These are phyloP conservation scores for Meganola albula DNA, from an alignment of 2,888 invertebrate species.

Conservation along the genomic window DNA sequence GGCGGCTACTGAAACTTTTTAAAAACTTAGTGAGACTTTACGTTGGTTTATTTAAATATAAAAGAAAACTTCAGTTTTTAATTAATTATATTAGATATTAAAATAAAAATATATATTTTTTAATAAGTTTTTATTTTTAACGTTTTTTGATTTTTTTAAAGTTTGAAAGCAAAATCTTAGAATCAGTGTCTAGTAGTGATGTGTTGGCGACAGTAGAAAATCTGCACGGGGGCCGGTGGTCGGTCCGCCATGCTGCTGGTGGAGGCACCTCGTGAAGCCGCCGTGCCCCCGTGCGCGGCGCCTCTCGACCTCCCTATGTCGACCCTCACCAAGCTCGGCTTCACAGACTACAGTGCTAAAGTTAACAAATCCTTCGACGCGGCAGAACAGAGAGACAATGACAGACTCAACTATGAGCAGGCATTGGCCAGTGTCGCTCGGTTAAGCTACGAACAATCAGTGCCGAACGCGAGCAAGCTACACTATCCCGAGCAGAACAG, in stretches of 20 bases:
- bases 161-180: conserved; percentile 12
- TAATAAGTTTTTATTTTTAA: too few relatives aligned
- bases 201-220: conserved; percentile 51
- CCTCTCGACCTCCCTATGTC: conserved; percentile 68
- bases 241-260: conserved; percentile 85
- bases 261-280: conserved; percentile 85
- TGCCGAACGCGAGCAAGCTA: conserved; percentile 45
- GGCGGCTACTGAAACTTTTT: too few relatives aligned
- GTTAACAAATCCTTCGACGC: conserved; percentile 54
- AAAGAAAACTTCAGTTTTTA: too few relatives aligned
- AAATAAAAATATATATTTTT: conserved; percentile 5
- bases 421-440: conserved; percentile 56
- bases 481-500: conserved; percentile 62
- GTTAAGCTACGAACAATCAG: conserved; percentile 59
- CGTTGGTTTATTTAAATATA: too few relatives aligned
- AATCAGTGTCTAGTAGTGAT: conserved; percentile 39
- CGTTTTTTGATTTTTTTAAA: too few relatives aligned
- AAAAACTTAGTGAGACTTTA: too few relatives aligned
- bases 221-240: conserved; percentile 54
- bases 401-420: conserved; percentile 59
- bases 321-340: conserved; percentile 63
- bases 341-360: conserved; percentile 72
- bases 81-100: too few relatives aligned
- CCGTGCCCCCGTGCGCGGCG: conserved; percentile 77
- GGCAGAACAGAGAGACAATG: conserved; percentile 50